These are phyloP conservation scores for Drosophila colorata DNA, from an alignment of 2,888 invertebrate genomes.

Conservation along the genomic window DNA sequence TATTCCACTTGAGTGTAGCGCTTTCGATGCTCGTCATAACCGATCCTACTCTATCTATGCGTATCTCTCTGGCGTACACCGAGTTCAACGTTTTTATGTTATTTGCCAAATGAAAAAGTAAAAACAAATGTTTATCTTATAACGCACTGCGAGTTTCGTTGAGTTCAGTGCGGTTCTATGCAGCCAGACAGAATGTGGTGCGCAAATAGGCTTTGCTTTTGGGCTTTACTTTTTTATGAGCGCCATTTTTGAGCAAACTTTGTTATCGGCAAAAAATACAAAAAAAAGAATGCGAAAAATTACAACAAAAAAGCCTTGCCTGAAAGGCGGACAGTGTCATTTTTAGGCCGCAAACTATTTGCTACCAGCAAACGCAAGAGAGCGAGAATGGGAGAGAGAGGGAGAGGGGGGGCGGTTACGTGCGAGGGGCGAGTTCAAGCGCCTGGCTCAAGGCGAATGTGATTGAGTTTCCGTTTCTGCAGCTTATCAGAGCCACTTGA, in stretches of 20 bases:
- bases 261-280: constrained; percentile 62
- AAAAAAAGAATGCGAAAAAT: constrained; percentile 7
- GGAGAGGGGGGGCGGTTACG: neutral
- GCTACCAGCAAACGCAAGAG: constrained; percentile 48
- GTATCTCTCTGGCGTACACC: constrained; percentile 22
- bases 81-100: constrained; percentile 77
- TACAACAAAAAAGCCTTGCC: neutral
- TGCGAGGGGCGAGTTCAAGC: constrained; percentile 65
- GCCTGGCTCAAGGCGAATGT: constrained; percentile 74
- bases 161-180: constrained; percentile 31
- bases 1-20: constrained; percentile 9
- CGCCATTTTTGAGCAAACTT: constrained; percentile 67
- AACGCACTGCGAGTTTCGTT: constrained; percentile 51
- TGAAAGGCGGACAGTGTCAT: constrained; percentile 43
- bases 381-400: neutral
- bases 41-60: constrained; percentile 21
- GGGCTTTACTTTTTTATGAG: constrained; percentile 76
- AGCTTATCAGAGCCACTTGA: constrained; percentile 72
- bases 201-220: constrained; percentile 78
- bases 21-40: constrained; percentile 5
- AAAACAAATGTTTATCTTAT: constrained; percentile 79
- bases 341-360: constrained; percentile 77
- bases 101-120: constrained; percentile 80
- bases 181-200: constrained; percentile 52
- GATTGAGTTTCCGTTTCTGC: constrained; percentile 56